Evolutionary conservation across 2,113 vertebrate genomes (phyloP).

Genomic region (Daubentonia madagascariensis): DNA sequence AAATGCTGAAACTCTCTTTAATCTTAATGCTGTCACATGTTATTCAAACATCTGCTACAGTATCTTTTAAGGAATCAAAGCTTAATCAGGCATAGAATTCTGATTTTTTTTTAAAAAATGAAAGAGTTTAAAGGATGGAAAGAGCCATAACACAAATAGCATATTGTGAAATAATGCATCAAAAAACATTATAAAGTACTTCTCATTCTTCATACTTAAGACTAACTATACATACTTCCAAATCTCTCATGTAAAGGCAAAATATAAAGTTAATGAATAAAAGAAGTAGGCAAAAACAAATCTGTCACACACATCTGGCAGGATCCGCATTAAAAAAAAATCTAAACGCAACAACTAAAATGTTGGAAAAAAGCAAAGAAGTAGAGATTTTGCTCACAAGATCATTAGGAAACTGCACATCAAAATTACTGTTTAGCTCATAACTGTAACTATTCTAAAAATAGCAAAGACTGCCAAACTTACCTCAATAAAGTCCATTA

Average conservation of each 20-base stretch:
- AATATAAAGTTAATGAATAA: slow-evolving; percentile 19
- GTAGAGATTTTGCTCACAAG: slow-evolving; percentile 13
- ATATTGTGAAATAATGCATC: slow-evolving; percentile 47
- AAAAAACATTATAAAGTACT: slow-evolving; percentile 38
- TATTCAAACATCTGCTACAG: slow-evolving; percentile 5
- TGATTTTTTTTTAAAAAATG: slow-evolving; percentile 50
- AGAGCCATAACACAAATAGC: slow-evolving; percentile 6
- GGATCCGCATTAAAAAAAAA: background rate
- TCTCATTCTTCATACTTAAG: slow-evolving; percentile 28
- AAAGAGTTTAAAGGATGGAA: slow-evolving; percentile 22
- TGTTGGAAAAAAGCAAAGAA: background rate
- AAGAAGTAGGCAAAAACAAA: slow-evolving; percentile 14
- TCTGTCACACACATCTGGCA: background rate
- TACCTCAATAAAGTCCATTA: slow-evolving; percentile 51
- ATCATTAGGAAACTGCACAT: slow-evolving; percentile 11
- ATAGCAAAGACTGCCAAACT: slow-evolving; percentile 40
- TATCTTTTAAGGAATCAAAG: slow-evolving; percentile 56
- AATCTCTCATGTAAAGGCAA: slow-evolving; percentile 7
- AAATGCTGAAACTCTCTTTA: background rate
- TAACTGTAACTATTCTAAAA: slow-evolving; percentile 54
- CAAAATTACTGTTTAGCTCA: slow-evolving; percentile 37
- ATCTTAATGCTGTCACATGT: background rate
- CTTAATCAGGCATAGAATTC: background rate
- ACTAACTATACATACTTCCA: background rate
- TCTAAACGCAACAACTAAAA: slow-evolving; percentile 14